These are phyloP conservation scores for Chrysocyon brachyurus DNA, from an alignment of 2,797 vertebrate genomes.

Conservation along the genomic window DNA sequence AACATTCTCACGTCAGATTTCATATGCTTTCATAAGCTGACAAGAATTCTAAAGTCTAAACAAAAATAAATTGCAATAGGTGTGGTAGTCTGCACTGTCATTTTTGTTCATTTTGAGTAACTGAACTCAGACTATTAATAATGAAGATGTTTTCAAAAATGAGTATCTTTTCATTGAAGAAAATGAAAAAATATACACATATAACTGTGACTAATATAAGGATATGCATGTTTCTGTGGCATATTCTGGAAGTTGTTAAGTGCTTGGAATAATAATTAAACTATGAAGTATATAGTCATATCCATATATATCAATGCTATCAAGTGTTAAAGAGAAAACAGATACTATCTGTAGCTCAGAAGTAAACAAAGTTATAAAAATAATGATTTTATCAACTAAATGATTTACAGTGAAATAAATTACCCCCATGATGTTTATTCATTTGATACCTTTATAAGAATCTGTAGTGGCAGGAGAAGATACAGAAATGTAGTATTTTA, in stretches of 20 bases:
- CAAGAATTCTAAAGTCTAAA: background rate
- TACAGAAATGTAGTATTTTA: constrained; percentile 74
- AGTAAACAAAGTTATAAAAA: constrained; percentile 52
- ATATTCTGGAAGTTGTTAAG: constrained; percentile 10
- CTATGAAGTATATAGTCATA: background rate
- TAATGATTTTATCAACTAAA: constrained; percentile 33
- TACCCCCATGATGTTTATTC: background rate
- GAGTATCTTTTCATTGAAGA: background rate
- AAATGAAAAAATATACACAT: background rate
- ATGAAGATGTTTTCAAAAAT: background rate
- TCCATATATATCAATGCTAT: background rate
- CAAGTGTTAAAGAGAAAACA: background rate
- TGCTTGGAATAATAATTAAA: constrained; percentile 47
- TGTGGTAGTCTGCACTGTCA: background rate
- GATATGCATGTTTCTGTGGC: background rate
- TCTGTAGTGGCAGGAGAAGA: constrained; percentile 75
- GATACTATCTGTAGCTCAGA: background rate
- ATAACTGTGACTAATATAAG: background rate
- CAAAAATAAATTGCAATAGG: background rate
- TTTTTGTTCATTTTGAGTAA: constrained; percentile 13
- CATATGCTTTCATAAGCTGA: background rate
- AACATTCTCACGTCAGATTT: constrained; percentile 9
- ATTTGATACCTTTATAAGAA: constrained; percentile 52
- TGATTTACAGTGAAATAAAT: constrained; percentile 6
- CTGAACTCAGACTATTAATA: background rate